phyloP scores from a whole-genome alignment of 2,797 vertebrate genomes.

The Huso huso region DNA sequence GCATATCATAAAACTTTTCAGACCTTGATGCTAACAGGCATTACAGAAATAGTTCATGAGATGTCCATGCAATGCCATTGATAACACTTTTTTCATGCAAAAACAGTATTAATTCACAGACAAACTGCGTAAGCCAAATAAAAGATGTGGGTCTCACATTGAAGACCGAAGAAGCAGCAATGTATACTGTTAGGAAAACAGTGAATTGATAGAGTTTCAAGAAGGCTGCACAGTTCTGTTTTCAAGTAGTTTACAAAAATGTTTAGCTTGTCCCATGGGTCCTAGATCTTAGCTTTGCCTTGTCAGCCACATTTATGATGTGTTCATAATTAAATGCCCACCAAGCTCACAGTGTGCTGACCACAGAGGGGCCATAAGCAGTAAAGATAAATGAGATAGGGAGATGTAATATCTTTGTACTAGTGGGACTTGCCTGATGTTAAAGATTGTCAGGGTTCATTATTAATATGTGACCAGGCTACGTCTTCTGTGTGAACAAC shows the following conservation, averaged over 20 bases:
- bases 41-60: too few species aligned
- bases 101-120: too few species aligned
- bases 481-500: slow-evolving; percentile 67
- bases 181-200: slow-evolving; percentile 6
- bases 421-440: slow-evolving; percentile 76
- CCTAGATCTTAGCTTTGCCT: slow-evolving; percentile 55
- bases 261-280: slow-evolving; percentile 48
- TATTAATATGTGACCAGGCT: slow-evolving; percentile 81
- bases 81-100: too few species aligned
- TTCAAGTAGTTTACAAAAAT: slow-evolving; percentile 37
- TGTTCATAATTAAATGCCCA: slow-evolving; percentile 81
- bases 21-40: too few species aligned
- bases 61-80: too few species aligned
- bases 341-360: slow-evolving; percentile 54
- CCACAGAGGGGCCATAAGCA: slow-evolving; percentile 69
- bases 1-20: too few species aligned
- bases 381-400: slow-evolving; percentile 81
- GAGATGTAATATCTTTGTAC: slow-evolving; percentile 82
- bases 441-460: slow-evolving; percentile 84
- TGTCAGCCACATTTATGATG: slow-evolving; percentile 80
- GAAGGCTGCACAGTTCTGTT: slow-evolving; percentile 1
- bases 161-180: not conserved
- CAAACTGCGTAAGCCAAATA: too few species aligned
- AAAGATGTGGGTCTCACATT: too few species aligned
- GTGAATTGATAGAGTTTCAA: not conserved